These are phyloP conservation scores for Takifugu flavidus DNA, from an alignment of 2,113 vertebrate genomes.

Conservation along the genomic window DNA sequence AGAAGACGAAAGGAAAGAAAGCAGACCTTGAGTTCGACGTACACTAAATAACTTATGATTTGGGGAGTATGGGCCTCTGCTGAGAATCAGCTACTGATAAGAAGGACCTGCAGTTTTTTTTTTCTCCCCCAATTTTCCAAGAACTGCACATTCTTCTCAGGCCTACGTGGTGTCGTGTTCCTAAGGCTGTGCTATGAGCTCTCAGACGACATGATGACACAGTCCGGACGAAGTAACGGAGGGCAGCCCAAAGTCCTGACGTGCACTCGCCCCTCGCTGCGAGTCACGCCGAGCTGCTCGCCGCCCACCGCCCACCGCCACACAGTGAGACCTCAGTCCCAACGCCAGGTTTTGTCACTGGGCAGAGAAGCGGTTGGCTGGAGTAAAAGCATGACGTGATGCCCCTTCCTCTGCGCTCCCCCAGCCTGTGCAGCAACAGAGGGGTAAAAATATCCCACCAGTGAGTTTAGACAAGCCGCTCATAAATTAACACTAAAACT, in stretches of 20 bases:
- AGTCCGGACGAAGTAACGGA: slow-evolving; percentile 35
- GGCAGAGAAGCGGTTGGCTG: slow-evolving; percentile 70
- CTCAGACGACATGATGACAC: slow-evolving; percentile 47
- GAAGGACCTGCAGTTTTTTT: slow-evolving; percentile 18
- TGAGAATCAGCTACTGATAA: slow-evolving; percentile 45
- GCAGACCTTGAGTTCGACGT: slow-evolving; percentile 5
- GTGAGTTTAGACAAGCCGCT: slow-evolving; percentile 70
- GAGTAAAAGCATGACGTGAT: slow-evolving; percentile 74
- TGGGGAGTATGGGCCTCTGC: slow-evolving; percentile 33
- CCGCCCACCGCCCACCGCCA: slow-evolving; percentile 54
- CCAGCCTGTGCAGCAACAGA: slow-evolving; percentile 77
- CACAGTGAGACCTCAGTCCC: slow-evolving; percentile 74
- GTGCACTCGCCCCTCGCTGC: slow-evolving; percentile 65
- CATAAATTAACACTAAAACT: slow-evolving; percentile 75
- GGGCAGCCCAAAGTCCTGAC: slow-evolving; percentile 67
- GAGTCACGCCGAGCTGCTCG: slow-evolving; percentile 71
- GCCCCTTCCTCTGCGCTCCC: slow-evolving; percentile 65
- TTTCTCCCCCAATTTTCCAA: slow-evolving; percentile 4
- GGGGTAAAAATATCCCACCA: slow-evolving; percentile 77
- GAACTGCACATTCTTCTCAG: slow-evolving; percentile 19
- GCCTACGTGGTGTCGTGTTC: background rate
- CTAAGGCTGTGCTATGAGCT: slow-evolving; percentile 19
- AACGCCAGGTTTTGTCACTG: slow-evolving; percentile 73
- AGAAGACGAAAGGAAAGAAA: slow-evolving; percentile 5
- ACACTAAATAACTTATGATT: slow-evolving; percentile 22